Evolutionary conservation across 2,113 vertebrate genomes (phyloP), one percentile per base, ranked within the genome.

Genomic region (Clarias gariepinus): DNA sequence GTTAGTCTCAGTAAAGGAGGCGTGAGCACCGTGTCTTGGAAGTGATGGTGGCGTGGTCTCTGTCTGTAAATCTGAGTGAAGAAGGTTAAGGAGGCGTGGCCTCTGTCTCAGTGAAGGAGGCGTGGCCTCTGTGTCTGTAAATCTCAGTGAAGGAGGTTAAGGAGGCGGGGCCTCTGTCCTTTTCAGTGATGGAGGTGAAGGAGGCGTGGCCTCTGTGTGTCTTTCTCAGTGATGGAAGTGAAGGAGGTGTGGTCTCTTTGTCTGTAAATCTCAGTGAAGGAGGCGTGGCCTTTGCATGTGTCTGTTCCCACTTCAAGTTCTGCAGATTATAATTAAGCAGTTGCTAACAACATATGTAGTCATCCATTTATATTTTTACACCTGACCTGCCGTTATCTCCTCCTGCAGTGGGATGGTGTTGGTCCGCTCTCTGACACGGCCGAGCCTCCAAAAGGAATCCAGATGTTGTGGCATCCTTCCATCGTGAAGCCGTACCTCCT

Each of bases 401-500:
- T 33, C 80, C 81, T 92, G 89, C 93, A 99, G 98, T 99, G 98
- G 98, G 98, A 99, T 92, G 98, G 98, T 8, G 97, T 98, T 85
- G 98, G 98, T 89, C 98, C 98, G 91, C 97, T 99, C 91, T 97
- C 97, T 36, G 98, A 99, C 90, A 96, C 97, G 84, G 94, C 96
- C 52, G 97, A 99, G 89, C 97, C 97, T 87, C 98, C 98, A 82
- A 99, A 99, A 95, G 98, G 98, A 87, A 98, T 99, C 93, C 98
- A 99, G 95, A 98, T 99, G 97, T 94, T 99, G 93, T 99, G 98
- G 98, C 98, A 99, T 95, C 98, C 98, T 69, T 98, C 98, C 91
- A 98, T 99, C 91, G 98, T 99, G 92, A 99, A 99, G 96, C 98
- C 98, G 95, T 99, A 99, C 97, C 98, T 99, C 96, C 98, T 98